A percentile compares a stretch with the other conserved stretches of the same genome.
Evolutionary conservation across 2,888 invertebrate genomes (phyloP).

Genomic region (Chironomus riparius): DNA sequence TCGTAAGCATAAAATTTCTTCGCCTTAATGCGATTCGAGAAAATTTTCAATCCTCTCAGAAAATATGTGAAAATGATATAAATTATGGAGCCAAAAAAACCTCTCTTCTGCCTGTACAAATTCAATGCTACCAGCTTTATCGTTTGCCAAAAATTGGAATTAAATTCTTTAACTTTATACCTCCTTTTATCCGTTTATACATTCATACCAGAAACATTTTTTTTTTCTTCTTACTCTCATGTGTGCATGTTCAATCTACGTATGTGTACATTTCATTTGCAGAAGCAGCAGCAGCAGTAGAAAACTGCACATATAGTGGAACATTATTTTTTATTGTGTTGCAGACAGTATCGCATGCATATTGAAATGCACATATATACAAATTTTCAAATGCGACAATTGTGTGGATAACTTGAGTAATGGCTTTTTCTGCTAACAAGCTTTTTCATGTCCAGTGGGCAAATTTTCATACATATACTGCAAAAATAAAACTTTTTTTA

Average conservation of each 20-base stretch:
- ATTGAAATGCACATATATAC: neutral
- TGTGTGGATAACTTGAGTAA: neutral
- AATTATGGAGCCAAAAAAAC: neutral
- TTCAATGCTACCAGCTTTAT: neutral
- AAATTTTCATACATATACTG: neutral
- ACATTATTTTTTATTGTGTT: constrained; percentile 6
- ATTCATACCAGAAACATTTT: neutral
- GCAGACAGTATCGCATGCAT: constrained; percentile 14
- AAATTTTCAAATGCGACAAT: neutral
- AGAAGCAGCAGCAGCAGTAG: no score
- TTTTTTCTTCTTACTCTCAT: neutral
- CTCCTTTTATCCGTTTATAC: neutral
- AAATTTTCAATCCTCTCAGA: neutral
- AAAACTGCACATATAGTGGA: neutral
- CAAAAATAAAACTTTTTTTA: neutral
- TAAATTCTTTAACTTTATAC: constrained; percentile 22
- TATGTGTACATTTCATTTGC: neutral
- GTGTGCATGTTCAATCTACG: neutral
- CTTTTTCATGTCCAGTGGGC: neutral
- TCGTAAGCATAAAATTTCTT: neutral
- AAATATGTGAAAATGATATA: neutral
- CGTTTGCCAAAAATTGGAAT: constrained; percentile 19
- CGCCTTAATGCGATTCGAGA: neutral
- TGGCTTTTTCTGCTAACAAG: neutral
- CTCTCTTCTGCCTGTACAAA: neutral